Conservation (phyloP, 2,113 vertebrate species). For the Neodon shergylaensis region DNA sequence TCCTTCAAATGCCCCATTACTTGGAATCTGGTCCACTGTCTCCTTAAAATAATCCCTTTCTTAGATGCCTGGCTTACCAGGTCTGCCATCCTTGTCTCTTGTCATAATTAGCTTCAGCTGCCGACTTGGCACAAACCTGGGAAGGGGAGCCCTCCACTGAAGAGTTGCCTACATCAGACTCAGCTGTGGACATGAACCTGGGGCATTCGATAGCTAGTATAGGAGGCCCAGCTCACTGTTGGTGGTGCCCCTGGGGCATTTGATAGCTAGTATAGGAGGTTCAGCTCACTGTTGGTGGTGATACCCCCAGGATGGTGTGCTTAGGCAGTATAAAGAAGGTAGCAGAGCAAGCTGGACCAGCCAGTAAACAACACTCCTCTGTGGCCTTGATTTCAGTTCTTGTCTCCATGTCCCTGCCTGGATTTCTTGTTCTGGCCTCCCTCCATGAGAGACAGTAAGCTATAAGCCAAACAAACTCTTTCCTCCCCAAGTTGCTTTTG, state of each 20-base stretch:
- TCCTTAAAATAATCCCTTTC: neutral
- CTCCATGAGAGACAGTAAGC: neutral
- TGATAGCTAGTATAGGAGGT: neutral
- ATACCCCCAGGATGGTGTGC: neutral
- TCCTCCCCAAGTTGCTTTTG: neutral
- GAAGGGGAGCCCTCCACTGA: neutral
- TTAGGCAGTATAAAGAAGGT: neutral
- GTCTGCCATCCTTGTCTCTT: neutral
- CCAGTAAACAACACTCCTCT: neutral
- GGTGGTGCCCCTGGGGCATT: neutral
- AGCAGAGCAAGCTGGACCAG: neutral
- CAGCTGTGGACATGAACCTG: neutral
- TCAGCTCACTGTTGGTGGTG: neutral
- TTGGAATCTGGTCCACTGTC: too few species aligned
- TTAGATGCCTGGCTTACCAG: neutral
- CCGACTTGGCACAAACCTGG: neutral
- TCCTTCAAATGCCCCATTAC: neutral
- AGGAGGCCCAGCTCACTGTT: neutral
- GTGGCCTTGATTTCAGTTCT: neutral
- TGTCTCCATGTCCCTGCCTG: neutral
- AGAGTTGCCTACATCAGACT: neutral
- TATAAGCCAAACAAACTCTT: too few species aligned
- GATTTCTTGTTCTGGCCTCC: neutral
- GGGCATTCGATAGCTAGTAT: neutral
- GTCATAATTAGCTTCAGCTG: neutral